A percentile compares a stretch with the other conserved stretches of the same genome.
These are phyloP conservation scores for Cheiracanthium punctorium DNA, from an alignment of 2,888 invertebrate species.

Conservation along the genomic window DNA sequence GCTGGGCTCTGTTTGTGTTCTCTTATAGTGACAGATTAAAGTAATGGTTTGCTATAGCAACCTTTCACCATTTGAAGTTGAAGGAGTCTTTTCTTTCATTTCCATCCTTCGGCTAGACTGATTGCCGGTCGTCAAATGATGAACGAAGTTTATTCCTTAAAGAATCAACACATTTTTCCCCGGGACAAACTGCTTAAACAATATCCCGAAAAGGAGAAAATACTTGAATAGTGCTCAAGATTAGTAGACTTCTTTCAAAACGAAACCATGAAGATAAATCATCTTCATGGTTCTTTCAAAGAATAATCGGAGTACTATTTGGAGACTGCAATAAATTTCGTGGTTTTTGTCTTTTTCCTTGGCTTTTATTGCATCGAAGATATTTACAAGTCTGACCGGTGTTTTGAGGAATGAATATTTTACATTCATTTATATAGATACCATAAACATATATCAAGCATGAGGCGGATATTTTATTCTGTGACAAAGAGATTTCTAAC, in stretches of 20 bases:
- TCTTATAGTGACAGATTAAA: slow-evolving; percentile 1
- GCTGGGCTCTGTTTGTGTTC: slow-evolving; percentile 1
- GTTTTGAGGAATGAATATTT: too few species aligned
- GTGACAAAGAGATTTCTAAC: too few species aligned
- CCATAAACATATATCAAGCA: too few species aligned
- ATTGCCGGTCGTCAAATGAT: slow-evolving; percentile 3
- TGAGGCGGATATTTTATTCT: too few species aligned
- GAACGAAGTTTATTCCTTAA: background rate
- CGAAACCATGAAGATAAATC: background rate
- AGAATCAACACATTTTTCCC: background rate
- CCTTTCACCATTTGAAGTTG: background rate
- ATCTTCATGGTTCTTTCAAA: background rate
- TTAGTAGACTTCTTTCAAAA: background rate
- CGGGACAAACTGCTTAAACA: background rate
- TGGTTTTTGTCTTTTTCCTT: too few species aligned
- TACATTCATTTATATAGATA: too few species aligned
- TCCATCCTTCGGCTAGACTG: background rate
- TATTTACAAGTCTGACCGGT: too few species aligned
- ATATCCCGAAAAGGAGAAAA: background rate
- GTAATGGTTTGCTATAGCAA: slow-evolving; percentile 9
- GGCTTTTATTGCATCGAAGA: too few species aligned
- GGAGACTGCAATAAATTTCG: background rate
- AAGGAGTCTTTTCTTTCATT: slow-evolving; percentile 17
- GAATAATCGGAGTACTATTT: background rate
- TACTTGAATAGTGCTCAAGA: background rate